A percentile compares a stretch with the other conserved stretches of the same genome.
These are phyloP conservation scores for Athalia cordata DNA, from an alignment of 2,888 invertebrate species.

Conservation along the genomic window DNA sequence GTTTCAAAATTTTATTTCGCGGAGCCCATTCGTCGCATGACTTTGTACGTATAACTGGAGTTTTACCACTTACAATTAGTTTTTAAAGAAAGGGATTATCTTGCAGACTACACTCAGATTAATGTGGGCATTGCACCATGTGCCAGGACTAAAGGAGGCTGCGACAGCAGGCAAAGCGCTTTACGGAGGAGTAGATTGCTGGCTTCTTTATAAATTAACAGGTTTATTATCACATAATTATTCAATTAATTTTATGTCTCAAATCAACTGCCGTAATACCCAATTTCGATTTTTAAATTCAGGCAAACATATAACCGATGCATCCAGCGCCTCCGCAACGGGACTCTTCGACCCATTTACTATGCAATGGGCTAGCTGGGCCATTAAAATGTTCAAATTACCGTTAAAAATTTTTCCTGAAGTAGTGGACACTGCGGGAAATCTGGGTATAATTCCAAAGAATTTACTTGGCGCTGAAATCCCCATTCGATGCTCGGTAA, in stretches of 20 bases:
- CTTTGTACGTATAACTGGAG: no score
- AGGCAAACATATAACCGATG: constrained; percentile 85
- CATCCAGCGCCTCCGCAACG: constrained; percentile 93
- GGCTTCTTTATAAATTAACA: constrained; percentile 91
- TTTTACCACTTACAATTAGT: no score
- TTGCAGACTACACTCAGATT: constrained; percentile 85
- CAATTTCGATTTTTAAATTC: not conserved
- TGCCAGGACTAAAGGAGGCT: constrained; percentile 81
- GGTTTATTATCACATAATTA: constrained; percentile 59
- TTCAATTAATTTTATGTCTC: not conserved
- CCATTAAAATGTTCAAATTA: constrained; percentile 83
- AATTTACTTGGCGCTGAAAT: constrained; percentile 85
- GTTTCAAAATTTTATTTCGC: no score
- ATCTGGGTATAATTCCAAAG: constrained; percentile 82
- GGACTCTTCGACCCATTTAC: constrained; percentile 96
- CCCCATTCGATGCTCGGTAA: constrained; percentile 86
- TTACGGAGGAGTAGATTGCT: constrained; percentile 94
- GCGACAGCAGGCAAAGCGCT: constrained; percentile 80
- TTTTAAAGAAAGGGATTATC: not conserved
- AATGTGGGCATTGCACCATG: constrained; percentile 85
- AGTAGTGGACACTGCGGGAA: constrained; percentile 85
- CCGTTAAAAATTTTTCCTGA: constrained; percentile 85
- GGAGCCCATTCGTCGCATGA: no score
- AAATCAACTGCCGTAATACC: not conserved
- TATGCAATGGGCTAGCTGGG: constrained; percentile 88